Base-by-base conservation (phyloP, 2,797 vertebrate species). In the Clarias platycephalus region DNA sequence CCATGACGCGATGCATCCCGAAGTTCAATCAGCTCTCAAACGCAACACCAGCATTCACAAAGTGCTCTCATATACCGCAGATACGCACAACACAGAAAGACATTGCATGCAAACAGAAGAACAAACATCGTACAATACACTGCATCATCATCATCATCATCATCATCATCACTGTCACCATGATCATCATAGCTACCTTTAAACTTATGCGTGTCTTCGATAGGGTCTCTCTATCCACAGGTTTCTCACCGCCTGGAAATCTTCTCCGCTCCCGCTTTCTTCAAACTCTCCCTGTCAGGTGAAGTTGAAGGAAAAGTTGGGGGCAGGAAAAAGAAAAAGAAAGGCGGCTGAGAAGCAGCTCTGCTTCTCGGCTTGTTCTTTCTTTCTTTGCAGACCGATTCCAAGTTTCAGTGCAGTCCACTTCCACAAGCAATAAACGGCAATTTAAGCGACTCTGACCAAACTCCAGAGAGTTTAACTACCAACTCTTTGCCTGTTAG, bases 391-490 rank as follows among this genome's bases (percentile, higher is more conserved):
- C 78, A 90, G 92, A 92, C 93, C 93, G 91, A 90, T 91, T 92
- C 94, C 92, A 92, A 91, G 91, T 89, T 91, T 94, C 94, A 93
- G 92, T 93, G 93, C 93, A 93, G 93, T 95, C 92, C 92, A 93
- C 93, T 91, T 85, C 93, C 94, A 94, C 94, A 95, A 95, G 94
- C 93, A 91, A 94, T 93, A 89, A 91, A 70, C 64, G 16, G 71
- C 53, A 66, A 74, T 89, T 90, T 88, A 89, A 87, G 83, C 85
- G 94, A 96, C 95, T 95, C 94, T 94, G 90, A 94, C 91, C 94
- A 95, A 96, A 96, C 95, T 96, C 95, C 95, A 95, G 95, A 95
- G 95, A 95, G 95, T 95, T 94, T 96, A 95, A 83, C 95, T 96
- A 96, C 95, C 95, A 95, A 95, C 82, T 55, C 71, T 83, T 75